Evolutionary conservation across 1,140 invertebrate species (phyloP), one percentile per base, ranked within the genome.

Genomic region (Bombus sylvicola): DNA sequence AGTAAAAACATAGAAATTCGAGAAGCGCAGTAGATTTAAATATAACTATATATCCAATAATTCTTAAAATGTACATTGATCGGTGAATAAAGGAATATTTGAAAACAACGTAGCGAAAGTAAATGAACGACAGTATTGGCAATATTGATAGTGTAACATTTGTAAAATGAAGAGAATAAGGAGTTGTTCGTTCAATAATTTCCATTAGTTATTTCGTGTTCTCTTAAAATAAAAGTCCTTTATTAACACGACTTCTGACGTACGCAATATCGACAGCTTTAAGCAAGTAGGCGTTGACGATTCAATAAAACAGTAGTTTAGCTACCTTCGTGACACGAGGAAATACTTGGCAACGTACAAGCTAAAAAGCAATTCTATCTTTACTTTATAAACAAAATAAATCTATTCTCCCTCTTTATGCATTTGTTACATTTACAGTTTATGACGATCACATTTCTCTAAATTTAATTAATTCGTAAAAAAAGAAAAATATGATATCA

Each of bases 211-310:
- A 12, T 34, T 47, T 25, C 2, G 13, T 25, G 4, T 39, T 71
- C 25, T 53, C 31, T 12, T 57, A 75, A 28, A 37, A 10, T 53
- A 53, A 53, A 53, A 37, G 12, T 2, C 25, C 37, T 64, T 64
- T 41, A n/a, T 37, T 62, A 25, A 47, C 28, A 13, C 4, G 1
- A 25, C 41, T 39, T 59, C 28, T 78, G 57, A 41, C 57, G 39
- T 78, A n/a, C 39, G 22, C 74, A 41, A 22, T 78, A 64, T 64
- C 75, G 59, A 64, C 75, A 78, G 39, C 10, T 41, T 53, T n/a
- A 41, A 31, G 22, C 37, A n/a, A 31, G 75, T 78, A 62, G 75
- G 59, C 59, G 75, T 78, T 64, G 57, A 78, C 37, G 28, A 64
- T 22, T 78, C 57, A 64, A 78, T 62, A 64, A 37, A 37, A 28